Base-by-base conservation (phyloP, 2,797 vertebrate species). In the Pangasius larnaudii region DNA sequence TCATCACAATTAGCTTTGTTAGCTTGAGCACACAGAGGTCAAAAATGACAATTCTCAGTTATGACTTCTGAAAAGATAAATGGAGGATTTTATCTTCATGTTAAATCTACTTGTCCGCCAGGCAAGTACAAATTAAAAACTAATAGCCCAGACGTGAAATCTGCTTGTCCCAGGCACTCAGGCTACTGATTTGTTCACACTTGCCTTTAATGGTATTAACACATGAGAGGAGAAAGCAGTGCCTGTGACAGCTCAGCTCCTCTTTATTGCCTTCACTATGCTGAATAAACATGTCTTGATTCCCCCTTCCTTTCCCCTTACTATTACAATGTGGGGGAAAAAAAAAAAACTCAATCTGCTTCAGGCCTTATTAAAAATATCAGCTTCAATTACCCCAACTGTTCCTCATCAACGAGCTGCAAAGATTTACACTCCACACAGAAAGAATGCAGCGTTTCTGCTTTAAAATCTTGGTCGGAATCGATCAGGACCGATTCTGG, bases 271-370 rank as follows among this genome's bases (percentile, higher is more conserved):
- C 94, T 94, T 94, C 93, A 93, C 92, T 71, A 7, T 71, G 63
- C 93, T 93, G 94, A 95, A 95, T 96, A 95, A 96, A 96, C 94
- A 90, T 94, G 93, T 94, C 95, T 95, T 95, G 94, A 95, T 95
- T 93, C 58, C 8, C 72, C 49, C 16, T 18, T 58, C 72, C 58
- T 42, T 42, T 22, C 61, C 63, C 27, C 56, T 24, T 77, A 46
- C 88, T 77, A 79, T 87, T 86, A 90, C 94, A 93, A 94, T 93
- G 93, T 93, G 94, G 94, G 93, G 92, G 94, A 94, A 95, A 93
- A 94, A 9, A 30, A 33, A 75, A 30, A 39, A 24, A 72, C 93
- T 93, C 92, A 93, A 94, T 94, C 95, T 95, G 95, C 94, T 95
- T 94, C 91, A 93, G 94, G 93, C 92, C 91, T 94, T 85, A 86